Base-by-base conservation (phyloP, 2,113 vertebrate genomes). In the Suncus etruscus region DNA sequence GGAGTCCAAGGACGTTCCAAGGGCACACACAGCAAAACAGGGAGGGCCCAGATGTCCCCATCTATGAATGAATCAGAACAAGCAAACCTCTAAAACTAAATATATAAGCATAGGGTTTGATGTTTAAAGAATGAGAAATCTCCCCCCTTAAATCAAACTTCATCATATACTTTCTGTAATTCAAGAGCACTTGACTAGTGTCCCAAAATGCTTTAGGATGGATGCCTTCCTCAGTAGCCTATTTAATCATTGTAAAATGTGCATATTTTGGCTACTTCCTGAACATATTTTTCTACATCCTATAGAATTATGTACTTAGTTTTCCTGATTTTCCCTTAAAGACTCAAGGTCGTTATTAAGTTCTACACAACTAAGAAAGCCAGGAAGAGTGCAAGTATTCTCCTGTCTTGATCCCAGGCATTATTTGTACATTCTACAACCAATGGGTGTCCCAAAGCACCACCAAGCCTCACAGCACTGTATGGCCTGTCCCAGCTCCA, bases 251-350 rank as follows among this genome's bases (percentile, higher is more conserved):
- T 61, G 1, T 27, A 39, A 89, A 94, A 81, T 25, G 61, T 12
- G 73, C 20, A 4, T 61, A 18, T 66, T 85, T 78, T 79, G 48
- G 11, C 16, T 70, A 1, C 10, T 29, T 85, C 9, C 1, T 32
- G 7, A 76, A 3, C 6, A 24, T 11, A 45, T 78, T 20, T 50
- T 20, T 74, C 24, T 58, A 18, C 58, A 20, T 16, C 58, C 58
- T 80, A 22, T 31, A n/a, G 25, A 68, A 29, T 39, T 29, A 29
- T 12, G 47, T 25, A 47, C 11, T 32, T 50, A 22, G 32, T 70
- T 80, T 92, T 22, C 89, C 8, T 63, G 79, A 51, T 78, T 50
- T 76, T 12, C 22, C 29, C 78, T 70, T 82, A 90, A 93, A 87
- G 10, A 72, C 31, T 20, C 58, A 2, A 8, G 22, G 58, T 78